Percentiles rank a stretch among this genome's conserved stretches.
Conservation (phyloP, 2,888 invertebrate species). For the Scrobipalpa costella region DNA sequence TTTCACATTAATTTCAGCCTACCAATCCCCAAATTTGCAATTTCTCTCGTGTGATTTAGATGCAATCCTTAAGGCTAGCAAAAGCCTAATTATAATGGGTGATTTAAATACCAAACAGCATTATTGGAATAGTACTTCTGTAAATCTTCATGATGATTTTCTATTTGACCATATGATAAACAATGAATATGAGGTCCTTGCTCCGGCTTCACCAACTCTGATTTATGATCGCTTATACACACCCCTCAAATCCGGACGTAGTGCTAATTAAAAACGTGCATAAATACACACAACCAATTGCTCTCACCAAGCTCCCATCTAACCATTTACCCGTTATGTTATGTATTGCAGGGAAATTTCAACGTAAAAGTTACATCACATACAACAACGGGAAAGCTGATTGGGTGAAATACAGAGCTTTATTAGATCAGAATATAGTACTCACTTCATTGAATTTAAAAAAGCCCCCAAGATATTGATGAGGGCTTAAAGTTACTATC, state of each 20-base stretch:
- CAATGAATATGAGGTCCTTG: conserved; percentile 1
- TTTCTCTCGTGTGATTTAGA: neutral
- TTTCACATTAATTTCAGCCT: neutral
- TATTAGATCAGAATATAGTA: neutral
- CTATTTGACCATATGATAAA: neutral
- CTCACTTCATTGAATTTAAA: neutral
- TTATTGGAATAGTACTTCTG: neutral
- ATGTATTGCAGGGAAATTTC: neutral
- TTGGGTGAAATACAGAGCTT: neutral
- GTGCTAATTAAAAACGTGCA: neutral
- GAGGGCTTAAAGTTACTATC: neutral
- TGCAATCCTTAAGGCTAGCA: neutral
- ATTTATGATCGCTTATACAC: too few relatives aligned
- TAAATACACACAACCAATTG: neutral
- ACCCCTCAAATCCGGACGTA: neutral
- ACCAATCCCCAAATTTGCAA: neutral
- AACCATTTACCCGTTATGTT: neutral
- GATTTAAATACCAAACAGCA: neutral
- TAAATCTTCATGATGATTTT: neutral
- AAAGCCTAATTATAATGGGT: too few relatives aligned
- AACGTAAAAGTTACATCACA: neutral
- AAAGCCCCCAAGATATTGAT: neutral
- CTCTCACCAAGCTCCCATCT: neutral
- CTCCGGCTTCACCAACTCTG: neutral
- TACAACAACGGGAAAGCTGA: neutral